Evolutionary conservation across 1,140 invertebrate genomes (phyloP).

Genomic region (Battus philenor): DNA sequence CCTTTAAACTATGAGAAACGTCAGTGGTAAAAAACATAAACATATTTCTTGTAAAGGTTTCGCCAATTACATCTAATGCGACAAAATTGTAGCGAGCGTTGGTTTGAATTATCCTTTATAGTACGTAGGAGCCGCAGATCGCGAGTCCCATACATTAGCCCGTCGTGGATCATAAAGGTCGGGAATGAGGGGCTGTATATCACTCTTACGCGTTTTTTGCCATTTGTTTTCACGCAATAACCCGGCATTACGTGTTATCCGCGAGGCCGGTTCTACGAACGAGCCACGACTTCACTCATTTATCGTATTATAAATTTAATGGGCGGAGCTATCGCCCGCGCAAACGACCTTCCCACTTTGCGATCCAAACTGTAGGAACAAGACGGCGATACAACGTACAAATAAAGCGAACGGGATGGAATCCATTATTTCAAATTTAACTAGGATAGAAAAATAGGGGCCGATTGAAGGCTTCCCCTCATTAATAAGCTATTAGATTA

Average conservation of each 20-base stretch:
- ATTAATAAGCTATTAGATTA: conserved; percentile 76
- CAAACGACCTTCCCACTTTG: conserved; percentile 56
- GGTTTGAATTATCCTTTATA: conserved; percentile 64
- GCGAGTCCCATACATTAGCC: conserved; percentile 56
- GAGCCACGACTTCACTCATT: conserved; percentile 53
- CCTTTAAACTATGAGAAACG: too few relatives aligned
- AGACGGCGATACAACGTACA: conserved; percentile 51
- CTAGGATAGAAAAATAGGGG: conserved; percentile 72
- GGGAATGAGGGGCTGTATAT: conserved; percentile 45
- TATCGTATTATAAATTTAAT: conserved; percentile 70
- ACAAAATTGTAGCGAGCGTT: conserved; percentile 49
- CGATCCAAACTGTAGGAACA: conserved; percentile 43
- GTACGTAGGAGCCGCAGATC: conserved; percentile 52
- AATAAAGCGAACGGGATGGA: conserved; percentile 48
- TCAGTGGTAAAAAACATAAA: too few relatives aligned
- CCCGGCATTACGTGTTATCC: conserved; percentile 58
- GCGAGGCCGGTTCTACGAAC: conserved; percentile 42
- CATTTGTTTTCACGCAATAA: conserved; percentile 64
- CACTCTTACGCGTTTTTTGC: conserved; percentile 52
- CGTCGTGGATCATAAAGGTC: conserved; percentile 50
- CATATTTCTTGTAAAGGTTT: too few relatives aligned
- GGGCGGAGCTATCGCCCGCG: conserved; percentile 56
- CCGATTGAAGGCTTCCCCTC: conserved; percentile 61
- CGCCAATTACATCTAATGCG: conserved; percentile 3
- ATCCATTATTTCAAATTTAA: conserved; percentile 61